These are phyloP conservation scores for Coptodon rendalli DNA, from an alignment of 2,113 vertebrate genomes.

Conservation along the genomic window DNA sequence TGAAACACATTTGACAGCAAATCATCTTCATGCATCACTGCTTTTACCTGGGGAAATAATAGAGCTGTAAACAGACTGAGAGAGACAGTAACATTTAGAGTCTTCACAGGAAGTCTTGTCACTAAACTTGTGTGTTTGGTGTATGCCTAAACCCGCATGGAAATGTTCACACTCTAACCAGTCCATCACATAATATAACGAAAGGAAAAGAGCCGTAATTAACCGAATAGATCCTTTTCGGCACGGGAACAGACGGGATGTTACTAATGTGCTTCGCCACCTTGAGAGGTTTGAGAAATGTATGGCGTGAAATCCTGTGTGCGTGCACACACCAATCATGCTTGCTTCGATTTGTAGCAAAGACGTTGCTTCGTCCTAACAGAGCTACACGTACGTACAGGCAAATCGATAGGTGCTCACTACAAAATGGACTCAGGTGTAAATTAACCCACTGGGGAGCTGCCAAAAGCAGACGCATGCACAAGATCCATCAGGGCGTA, in stretches of 20 bases:
- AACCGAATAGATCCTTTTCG: conserved; percentile 17
- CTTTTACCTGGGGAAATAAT: conserved; percentile 3
- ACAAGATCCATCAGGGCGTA: neutral
- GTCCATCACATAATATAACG: neutral
- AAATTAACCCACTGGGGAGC: conserved; percentile 50
- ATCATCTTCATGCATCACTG: neutral
- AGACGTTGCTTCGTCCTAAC: conserved; percentile 22
- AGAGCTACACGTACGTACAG: conserved; percentile 8
- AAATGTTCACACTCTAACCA: conserved; percentile 1
- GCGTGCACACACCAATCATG: neutral
- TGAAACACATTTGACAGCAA: neutral
- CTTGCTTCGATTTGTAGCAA: neutral
- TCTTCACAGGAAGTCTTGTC: neutral
- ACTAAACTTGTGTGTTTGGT: neutral
- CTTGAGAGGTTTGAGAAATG: conserved; percentile 18
- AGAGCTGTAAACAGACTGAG: neutral
- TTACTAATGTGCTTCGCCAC: conserved; percentile 35
- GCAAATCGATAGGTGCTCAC: conserved; percentile 48
- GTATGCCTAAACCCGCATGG: neutral
- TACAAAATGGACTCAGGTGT: conserved; percentile 32
- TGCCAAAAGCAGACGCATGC: neutral
- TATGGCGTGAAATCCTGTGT: neutral
- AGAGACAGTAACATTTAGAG: neutral
- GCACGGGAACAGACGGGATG: conserved; percentile 44
- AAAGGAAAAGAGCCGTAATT: conserved; percentile 36